A percentile compares a stretch with the other conserved stretches of the same genome.
Evolutionary conservation across 1,140 invertebrate species (phyloP).

Genomic region (Vanessa atalanta): DNA sequence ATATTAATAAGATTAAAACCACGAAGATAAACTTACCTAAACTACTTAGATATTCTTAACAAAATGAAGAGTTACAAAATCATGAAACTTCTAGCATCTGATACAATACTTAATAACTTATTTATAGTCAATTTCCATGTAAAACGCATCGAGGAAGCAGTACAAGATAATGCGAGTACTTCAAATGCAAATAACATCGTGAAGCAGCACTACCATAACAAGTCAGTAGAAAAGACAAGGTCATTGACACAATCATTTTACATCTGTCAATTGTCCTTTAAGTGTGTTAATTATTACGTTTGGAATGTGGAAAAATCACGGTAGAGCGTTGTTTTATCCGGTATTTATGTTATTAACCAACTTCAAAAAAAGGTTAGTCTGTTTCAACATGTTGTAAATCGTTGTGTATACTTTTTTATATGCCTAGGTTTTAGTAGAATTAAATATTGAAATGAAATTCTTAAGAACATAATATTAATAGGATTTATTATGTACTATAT

Average conservation of each 20-base stretch:
- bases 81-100: conserved; percentile 6
- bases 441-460: too few species aligned
- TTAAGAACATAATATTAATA: too few species aligned
- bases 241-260: conserved; percentile 8
- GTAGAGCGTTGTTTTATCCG: background rate
- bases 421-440: too few species aligned
- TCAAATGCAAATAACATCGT: conserved; percentile 33
- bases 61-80: background rate
- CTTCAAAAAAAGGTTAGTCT: too few species aligned
- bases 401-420: too few species aligned
- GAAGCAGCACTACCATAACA: background rate
- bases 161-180: conserved; percentile 15
- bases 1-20: background rate
- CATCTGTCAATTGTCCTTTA: conserved; percentile 10
- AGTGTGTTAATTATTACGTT: conserved; percentile 2
- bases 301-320: conserved; percentile 2
- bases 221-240: conserved; percentile 5
- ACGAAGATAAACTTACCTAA: background rate
- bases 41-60: background rate
- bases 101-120: conserved; percentile 25
- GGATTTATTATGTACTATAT: too few species aligned
- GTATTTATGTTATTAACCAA: background rate
- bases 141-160: conserved; percentile 31
- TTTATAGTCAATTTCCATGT: conserved; percentile 34
- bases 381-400: too few species aligned